phyloP scores from a whole-genome alignment of 23 tunicate genomes.

The Halocynthia roretzi region DNA sequence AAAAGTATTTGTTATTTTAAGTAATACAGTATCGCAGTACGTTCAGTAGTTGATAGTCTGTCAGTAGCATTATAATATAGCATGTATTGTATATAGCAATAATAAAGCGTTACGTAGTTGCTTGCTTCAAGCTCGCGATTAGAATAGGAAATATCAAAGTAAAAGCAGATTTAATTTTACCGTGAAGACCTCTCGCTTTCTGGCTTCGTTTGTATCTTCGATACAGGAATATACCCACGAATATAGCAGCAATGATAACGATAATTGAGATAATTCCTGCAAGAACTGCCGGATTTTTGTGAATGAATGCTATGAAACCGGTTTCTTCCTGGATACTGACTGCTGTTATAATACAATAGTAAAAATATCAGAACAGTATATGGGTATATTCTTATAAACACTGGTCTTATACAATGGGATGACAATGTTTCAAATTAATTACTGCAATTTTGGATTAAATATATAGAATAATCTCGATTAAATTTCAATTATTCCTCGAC shows the following conservation, averaged over 20 bases:
- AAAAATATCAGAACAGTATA: too few species aligned
- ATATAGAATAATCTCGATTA: too few species aligned
- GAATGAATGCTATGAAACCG: conserved; percentile 17
- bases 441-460: too few species aligned
- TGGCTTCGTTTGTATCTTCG: conserved; percentile 26
- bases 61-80: not conserved
- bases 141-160: too few species aligned
- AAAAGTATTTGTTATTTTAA: not conserved
- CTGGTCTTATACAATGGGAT: too few species aligned
- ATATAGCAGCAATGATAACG: conserved; percentile 25
- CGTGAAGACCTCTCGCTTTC: conserved; percentile 56
- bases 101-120: not conserved
- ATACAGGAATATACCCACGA: conserved; percentile 38
- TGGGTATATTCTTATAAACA: too few species aligned
- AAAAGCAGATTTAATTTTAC: conserved; percentile 25
- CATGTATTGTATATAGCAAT: too few species aligned
- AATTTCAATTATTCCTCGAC: too few species aligned
- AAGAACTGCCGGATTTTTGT: conserved; percentile 46
- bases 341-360: too few species aligned
- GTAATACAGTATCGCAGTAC: not conserved
- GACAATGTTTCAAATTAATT: too few species aligned
- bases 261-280: conserved; percentile 41
- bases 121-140: not conserved
- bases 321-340: too few species aligned
- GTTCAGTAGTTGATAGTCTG: not conserved